Evolutionary conservation across 2,888 invertebrate genomes (phyloP), one percentile per base, ranked within the genome.

Genomic region (Eupithecia pulchellata): DNA sequence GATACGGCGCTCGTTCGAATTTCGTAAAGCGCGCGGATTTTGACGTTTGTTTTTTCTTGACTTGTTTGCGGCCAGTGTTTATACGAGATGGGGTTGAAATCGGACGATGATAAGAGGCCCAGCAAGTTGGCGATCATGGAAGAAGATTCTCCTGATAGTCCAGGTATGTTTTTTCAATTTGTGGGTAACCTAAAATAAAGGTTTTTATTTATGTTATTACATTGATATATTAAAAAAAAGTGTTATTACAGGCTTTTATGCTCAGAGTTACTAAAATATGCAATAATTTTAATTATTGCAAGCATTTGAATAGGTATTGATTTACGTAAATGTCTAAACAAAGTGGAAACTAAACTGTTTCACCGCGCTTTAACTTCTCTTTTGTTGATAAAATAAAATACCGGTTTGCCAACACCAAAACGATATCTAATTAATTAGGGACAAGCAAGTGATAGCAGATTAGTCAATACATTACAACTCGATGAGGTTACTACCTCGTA

Each of bases 101-200:
- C 87, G 66, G 94, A 93, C 77, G 94, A 93, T 80, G 91, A 92
- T 77, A 93, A 91, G 79, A 84, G 91, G 82, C 93, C 94, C 52
- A 94, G 94, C 87, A 94, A 94, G 81, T 78, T 94, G 87, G 93
- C 93, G 76, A 94, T 94, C 79, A 93, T 94, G 92, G 94, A 94
- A 82, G 94, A 94, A 75, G 93, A 93, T 60, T 77, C 82, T 64
- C 87, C 90, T 27, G 89, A 89, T 78, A 81, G 81, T 69, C 91
- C 92, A 90, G 82, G 94, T 94, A 76, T 92, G 93, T 91, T 72
- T 57, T 60, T 67, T 55, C 47, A 29, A 14, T 69, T 29, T 61
- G 58, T 27, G 30, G 36, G 66, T 70, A 63, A 32, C 20, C 13
- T 47, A 29, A 27, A 27, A 27, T 57, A 14, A 17, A 14, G 30